Conservation (phyloP, 2,888 invertebrate genomes). For the Lathronympha strigana region DNA sequence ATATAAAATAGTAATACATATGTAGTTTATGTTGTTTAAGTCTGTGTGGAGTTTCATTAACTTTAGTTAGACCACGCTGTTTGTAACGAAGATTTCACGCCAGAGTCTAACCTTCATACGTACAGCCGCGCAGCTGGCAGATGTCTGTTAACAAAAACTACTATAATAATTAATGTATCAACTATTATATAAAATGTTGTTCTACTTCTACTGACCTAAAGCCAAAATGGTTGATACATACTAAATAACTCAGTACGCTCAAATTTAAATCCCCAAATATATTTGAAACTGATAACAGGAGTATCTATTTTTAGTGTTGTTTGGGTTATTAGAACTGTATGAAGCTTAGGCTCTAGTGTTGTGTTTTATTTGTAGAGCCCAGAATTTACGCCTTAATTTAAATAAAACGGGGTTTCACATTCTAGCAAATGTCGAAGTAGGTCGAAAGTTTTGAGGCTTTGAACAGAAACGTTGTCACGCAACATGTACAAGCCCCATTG, state of each 20-base stretch:
- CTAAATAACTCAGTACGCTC: too few relatives aligned
- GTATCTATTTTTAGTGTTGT: not conserved
- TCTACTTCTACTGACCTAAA: too few relatives aligned
- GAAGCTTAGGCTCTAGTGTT: constrained; percentile 11
- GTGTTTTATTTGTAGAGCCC: not conserved
- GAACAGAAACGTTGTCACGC: too few relatives aligned
- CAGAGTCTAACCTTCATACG: constrained; percentile 17
- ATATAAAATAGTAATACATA: constrained; percentile 50
- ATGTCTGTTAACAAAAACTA: not conserved
- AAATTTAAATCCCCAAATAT: too few relatives aligned
- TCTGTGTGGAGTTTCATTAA: constrained; percentile 63
- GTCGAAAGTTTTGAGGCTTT: not conserved
- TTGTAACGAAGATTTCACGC: constrained; percentile 4
- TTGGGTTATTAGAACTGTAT: constrained; percentile 4
- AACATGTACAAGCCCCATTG: not conserved
- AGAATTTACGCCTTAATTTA: not conserved
- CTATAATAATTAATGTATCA: not conserved
- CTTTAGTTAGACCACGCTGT: constrained; percentile 55
- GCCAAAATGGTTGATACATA: too few relatives aligned
- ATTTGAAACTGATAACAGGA: too few relatives aligned
- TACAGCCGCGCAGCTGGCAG: too few relatives aligned
- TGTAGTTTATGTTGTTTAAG: constrained; percentile 51
- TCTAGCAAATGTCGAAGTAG: not conserved
- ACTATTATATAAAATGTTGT: too few relatives aligned
- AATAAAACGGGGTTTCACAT: constrained; percentile 3